phyloP scores from a whole-genome alignment of 2,888 invertebrate genomes.

The Drosophila mulleri region DNA sequence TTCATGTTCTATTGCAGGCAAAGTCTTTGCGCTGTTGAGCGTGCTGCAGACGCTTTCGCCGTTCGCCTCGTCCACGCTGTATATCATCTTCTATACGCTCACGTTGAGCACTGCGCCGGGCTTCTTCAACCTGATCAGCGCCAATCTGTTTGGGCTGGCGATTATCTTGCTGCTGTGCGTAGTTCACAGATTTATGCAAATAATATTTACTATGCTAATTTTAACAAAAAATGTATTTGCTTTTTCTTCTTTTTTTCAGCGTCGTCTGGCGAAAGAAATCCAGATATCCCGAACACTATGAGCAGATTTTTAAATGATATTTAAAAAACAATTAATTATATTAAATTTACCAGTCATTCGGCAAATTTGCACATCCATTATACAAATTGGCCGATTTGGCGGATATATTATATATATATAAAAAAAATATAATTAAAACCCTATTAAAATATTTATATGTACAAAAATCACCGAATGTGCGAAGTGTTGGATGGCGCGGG shows the following conservation, averaged over 20 bases:
- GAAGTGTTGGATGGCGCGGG: slow-evolving; percentile 7
- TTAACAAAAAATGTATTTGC: not conserved
- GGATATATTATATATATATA: not conserved
- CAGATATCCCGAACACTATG: slow-evolving; percentile 55
- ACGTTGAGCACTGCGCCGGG: slow-evolving; percentile 87
- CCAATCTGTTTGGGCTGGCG: slow-evolving; percentile 72
- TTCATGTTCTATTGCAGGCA: slow-evolving; percentile 83
- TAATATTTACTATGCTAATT: slow-evolving; percentile 12
- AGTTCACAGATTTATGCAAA: not conserved
- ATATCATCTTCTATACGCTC: slow-evolving; percentile 87
- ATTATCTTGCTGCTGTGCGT: slow-evolving; percentile 73
- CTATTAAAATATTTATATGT: slow-evolving; percentile 26
- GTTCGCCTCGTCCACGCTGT: slow-evolving; percentile 87
- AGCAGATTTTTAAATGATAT: slow-evolving; percentile 57
- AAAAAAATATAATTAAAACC: not conserved
- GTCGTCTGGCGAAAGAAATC: slow-evolving; percentile 66
- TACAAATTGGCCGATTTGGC: slow-evolving; percentile 19
- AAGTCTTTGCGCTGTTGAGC: slow-evolving; percentile 89
- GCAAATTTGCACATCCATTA: slow-evolving; percentile 45
- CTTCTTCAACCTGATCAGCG: slow-evolving; percentile 87
- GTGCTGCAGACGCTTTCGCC: slow-evolving; percentile 88
- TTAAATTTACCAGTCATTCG: slow-evolving; percentile 25
- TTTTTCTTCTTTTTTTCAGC: slow-evolving; percentile 45
- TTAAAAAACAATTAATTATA: not conserved
- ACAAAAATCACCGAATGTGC: slow-evolving; percentile 33